phyloP scores from a whole-genome alignment of 2,888 invertebrate species.

The Ichneumoninae sp. region DNA sequence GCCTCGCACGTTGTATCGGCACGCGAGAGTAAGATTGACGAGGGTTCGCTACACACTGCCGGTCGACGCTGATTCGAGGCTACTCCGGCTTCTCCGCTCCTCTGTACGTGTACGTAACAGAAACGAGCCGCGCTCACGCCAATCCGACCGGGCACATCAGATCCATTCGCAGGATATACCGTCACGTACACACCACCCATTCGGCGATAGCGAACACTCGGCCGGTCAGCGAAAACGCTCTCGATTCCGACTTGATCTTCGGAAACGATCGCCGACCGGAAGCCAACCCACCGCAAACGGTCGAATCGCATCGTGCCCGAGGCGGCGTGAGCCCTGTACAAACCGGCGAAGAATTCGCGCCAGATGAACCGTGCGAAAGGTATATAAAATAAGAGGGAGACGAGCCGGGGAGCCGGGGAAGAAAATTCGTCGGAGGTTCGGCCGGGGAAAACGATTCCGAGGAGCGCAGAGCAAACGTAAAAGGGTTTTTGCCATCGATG shows the following conservation, averaged over 20 bases:
- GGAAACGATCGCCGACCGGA: background rate
- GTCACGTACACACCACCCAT: slow-evolving; percentile 1
- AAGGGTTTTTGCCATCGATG: slow-evolving; percentile 76
- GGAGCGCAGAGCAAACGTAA: slow-evolving; percentile 67
- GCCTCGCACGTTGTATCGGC: slow-evolving; percentile 60
- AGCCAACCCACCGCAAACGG: slow-evolving; percentile 5
- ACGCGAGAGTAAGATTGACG: slow-evolving; percentile 64
- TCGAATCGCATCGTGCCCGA: slow-evolving; percentile 27
- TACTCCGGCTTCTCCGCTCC: slow-evolving; percentile 3
- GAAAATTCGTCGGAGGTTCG: slow-evolving; percentile 38
- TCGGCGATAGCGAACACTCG: slow-evolving; percentile 6
- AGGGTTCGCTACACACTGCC: slow-evolving; percentile 28
- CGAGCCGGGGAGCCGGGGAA: slow-evolving; percentile 8
- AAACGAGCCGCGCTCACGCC: slow-evolving; percentile 47
- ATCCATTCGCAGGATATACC: slow-evolving; percentile 25
- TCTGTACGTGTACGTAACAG: slow-evolving; percentile 2
- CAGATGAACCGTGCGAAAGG: slow-evolving; percentile 51
- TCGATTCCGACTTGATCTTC: slow-evolving; percentile 12
- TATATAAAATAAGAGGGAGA: slow-evolving; percentile 28
- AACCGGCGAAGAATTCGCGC: slow-evolving; percentile 29
- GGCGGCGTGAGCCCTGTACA: slow-evolving; percentile 41
- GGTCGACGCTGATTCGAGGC: background rate
- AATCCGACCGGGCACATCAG: slow-evolving; percentile 43
- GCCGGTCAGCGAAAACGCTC: slow-evolving; percentile 30
- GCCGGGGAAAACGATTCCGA: slow-evolving; percentile 70